Evolutionary conservation across 2,888 invertebrate genomes (phyloP), one percentile per base, ranked within the genome.

Genomic region (Cantharis lateralis): DNA sequence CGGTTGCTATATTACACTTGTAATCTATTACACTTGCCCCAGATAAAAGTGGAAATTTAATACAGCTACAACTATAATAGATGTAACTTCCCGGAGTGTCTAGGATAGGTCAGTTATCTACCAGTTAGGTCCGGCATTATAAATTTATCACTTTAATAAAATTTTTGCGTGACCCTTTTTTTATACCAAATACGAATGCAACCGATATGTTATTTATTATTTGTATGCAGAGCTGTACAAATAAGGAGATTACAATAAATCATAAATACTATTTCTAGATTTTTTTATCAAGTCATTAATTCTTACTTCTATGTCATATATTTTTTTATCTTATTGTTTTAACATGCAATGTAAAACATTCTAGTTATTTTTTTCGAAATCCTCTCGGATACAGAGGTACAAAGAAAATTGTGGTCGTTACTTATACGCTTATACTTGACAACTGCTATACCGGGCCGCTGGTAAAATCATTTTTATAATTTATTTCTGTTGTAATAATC

Each of bases 41-140:
- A 76, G 76, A 70, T 32, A 48, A 48, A 48, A n/a, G 48, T 48
- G 48, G 48, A 48, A 48, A 48, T 62, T 64, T 72, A 62, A 70
- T 72, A 76, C 74, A 74, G 76, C 73, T 76, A 74, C 68, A 62
- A 70, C 48, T 78, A 72, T 75, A 71, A 73, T 71, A 70, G 79
- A 77, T 78, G 80, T 78, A 79, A 77, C 75, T 79, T 80, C 79
- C 79, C 75, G 77, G 75, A 76, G 71, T 74, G 77, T 74, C 80
- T 80, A 80, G 78, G 80, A 80, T 80, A 80, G 80, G 80, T 80
- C 80, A 80, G 80, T 79, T 80, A 71, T 79, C 75, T 77, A 75
- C 75, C 66, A 70, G 78, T 68, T 78, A 66, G 26, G 68, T 72
- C 75, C 70, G 70, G 71, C 71, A 72, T 73, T 62, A 63, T 61